phyloP scores from a whole-genome alignment of 2,113 vertebrate genomes.

The Oreocharis arfaki region DNA sequence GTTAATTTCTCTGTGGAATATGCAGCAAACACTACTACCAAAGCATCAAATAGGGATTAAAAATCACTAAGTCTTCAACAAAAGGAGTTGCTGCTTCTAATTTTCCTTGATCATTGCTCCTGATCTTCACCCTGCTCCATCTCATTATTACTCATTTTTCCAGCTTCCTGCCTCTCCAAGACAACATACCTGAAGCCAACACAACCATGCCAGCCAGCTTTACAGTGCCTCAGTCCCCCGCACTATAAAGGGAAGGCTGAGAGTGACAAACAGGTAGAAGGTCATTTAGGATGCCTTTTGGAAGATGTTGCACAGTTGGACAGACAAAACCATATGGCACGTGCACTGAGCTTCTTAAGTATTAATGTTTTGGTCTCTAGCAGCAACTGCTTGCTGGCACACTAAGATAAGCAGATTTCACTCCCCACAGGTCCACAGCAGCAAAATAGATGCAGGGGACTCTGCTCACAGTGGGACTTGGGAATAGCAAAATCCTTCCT shows the following conservation, averaged over 20 bases:
- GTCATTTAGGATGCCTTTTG: background rate
- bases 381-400: background rate
- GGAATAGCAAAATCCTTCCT: background rate
- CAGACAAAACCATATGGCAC: background rate
- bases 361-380: background rate
- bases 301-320: background rate
- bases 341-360: background rate
- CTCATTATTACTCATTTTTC: background rate
- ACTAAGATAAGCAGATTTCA: constrained; percentile 38
- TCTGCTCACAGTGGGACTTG: background rate
- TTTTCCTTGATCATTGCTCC: background rate
- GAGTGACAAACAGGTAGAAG: background rate
- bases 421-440: background rate
- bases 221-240: background rate
- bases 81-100: background rate
- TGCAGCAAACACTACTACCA: background rate
- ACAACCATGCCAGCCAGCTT: background rate
- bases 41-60: background rate
- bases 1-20: background rate
- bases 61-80: background rate
- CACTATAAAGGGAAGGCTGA: background rate
- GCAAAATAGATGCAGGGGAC: background rate
- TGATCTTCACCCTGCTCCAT: background rate
- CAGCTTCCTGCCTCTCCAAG: background rate
- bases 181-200: background rate